phyloP scores from a whole-genome alignment of 1,140 invertebrate species.

The Drosophila arawakana region DNA sequence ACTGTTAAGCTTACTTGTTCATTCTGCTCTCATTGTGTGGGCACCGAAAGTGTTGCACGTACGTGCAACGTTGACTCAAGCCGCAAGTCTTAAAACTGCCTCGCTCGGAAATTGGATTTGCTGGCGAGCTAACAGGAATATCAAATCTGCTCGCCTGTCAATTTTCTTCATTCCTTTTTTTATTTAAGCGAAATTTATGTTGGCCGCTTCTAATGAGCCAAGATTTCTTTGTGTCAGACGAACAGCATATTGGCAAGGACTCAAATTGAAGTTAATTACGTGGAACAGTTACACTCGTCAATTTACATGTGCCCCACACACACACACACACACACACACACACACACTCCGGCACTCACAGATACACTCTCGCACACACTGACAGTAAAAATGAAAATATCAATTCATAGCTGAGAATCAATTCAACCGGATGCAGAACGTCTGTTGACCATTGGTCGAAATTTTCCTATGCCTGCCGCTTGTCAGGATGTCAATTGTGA shows the following conservation, averaged over 20 bases:
- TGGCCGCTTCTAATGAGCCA: slow-evolving; percentile 59
- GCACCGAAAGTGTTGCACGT: slow-evolving; percentile 72
- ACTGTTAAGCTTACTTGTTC: too few relatives aligned
- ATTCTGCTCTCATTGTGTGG: slow-evolving; percentile 19
- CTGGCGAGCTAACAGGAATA: slow-evolving; percentile 47
- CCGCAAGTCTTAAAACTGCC: slow-evolving; percentile 56
- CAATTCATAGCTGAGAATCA: slow-evolving; percentile 54
- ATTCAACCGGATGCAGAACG: slow-evolving; percentile 77
- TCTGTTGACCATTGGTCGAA: slow-evolving; percentile 43
- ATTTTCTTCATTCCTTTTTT: slow-evolving; percentile 49
- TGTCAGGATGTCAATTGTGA: slow-evolving; percentile 66
- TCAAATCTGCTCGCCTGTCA: slow-evolving; percentile 74
- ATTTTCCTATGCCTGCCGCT: slow-evolving; percentile 8
- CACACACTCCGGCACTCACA: too few relatives aligned
- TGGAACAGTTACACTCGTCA: slow-evolving; percentile 46
- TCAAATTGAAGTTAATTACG: slow-evolving; percentile 73
- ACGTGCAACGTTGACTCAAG: slow-evolving; percentile 60
- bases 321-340: background rate
- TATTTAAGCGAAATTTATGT: slow-evolving; percentile 74
- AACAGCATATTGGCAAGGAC: slow-evolving; percentile 55
- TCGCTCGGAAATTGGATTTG: slow-evolving; percentile 74
- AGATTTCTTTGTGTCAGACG: slow-evolving; percentile 20
- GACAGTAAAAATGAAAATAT: background rate
- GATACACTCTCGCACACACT: too few relatives aligned
- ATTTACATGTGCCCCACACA: slow-evolving; percentile 47